Conservation (phyloP, 2,113 vertebrate genomes). For the Ancistrus triradiatus region DNA sequence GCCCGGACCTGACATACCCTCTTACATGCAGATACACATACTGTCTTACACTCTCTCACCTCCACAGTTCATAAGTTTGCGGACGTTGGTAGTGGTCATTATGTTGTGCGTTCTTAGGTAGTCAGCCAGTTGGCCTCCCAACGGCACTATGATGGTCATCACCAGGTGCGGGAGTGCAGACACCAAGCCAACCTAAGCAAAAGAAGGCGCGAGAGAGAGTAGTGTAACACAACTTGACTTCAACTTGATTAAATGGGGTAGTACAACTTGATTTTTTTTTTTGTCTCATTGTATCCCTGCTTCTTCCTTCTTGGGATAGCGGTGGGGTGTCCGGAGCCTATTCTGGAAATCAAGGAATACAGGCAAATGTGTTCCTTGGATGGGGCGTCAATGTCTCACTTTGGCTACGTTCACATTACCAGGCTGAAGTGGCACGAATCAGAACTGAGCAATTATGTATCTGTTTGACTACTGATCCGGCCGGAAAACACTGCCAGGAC, state of each 20-base stretch:
- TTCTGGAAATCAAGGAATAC: no score
- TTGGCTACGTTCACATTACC: no score
- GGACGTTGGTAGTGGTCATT: slow-evolving; percentile 89
- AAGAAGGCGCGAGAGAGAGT: slow-evolving; percentile 33
- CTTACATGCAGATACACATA: slow-evolving; percentile 2
- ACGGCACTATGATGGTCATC: slow-evolving; percentile 88
- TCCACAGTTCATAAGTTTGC: slow-evolving; percentile 92
- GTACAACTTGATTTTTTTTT: slow-evolving; percentile 2
- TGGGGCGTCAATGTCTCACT: no score
- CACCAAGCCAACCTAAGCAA: slow-evolving; percentile 76
- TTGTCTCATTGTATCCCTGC: background rate
- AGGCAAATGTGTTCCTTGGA: no score
- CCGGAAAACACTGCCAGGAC: no score
- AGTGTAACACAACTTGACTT: background rate
- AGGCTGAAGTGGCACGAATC: no score
- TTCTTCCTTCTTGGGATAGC: no score
- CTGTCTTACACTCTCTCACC: slow-evolving; percentile 60
- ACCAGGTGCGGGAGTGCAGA: slow-evolving; percentile 89
- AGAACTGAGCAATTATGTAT: no score
- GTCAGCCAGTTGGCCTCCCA: slow-evolving; percentile 87
- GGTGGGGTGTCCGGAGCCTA: no score
- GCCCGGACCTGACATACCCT: slow-evolving; percentile 25
- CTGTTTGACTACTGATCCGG: no score
- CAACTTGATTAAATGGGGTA: background rate
- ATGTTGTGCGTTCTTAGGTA: slow-evolving; percentile 78